A percentile compares a stretch with the other conserved stretches of the same genome.
phyloP scores from a whole-genome alignment of 2,797 vertebrate species.

The Sebastolobus alascanus region DNA sequence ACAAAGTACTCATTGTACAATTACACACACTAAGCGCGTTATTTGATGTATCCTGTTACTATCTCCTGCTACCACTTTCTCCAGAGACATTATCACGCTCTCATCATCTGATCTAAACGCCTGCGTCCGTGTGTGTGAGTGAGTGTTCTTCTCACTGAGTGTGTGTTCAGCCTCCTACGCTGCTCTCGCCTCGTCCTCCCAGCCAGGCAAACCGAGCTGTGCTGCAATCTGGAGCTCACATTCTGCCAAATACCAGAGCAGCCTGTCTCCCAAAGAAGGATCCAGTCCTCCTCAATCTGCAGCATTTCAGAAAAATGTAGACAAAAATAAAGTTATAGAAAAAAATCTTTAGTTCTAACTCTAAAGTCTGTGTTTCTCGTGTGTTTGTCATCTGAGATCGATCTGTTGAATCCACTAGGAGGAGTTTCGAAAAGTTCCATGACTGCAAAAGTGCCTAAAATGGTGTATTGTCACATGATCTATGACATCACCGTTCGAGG shows the following conservation, averaged over 20 bases:
- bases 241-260: constrained; percentile 48
- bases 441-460: no score
- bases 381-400: no score
- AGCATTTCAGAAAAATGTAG: neutral
- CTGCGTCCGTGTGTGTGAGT: neutral
- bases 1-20: neutral
- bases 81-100: neutral
- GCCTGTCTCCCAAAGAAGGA: neutral
- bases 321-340: neutral
- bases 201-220: constrained; percentile 54
- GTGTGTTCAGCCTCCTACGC: constrained; percentile 49
- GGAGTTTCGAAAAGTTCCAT: no score
- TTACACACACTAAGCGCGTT: neutral
- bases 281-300: neutral
- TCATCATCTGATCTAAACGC: neutral
- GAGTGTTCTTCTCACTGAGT: neutral
- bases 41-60: neutral
- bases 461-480: no score
- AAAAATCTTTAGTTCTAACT: neutral
- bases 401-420: no score
- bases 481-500: no score
- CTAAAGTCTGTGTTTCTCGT: no score
- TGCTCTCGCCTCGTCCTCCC: constrained; percentile 40
- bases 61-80: constrained; percentile 6
- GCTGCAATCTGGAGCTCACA: constrained; percentile 66